phyloP scores from a whole-genome alignment of 2,888 invertebrate genomes.

The Chymomyza caudatula region DNA sequence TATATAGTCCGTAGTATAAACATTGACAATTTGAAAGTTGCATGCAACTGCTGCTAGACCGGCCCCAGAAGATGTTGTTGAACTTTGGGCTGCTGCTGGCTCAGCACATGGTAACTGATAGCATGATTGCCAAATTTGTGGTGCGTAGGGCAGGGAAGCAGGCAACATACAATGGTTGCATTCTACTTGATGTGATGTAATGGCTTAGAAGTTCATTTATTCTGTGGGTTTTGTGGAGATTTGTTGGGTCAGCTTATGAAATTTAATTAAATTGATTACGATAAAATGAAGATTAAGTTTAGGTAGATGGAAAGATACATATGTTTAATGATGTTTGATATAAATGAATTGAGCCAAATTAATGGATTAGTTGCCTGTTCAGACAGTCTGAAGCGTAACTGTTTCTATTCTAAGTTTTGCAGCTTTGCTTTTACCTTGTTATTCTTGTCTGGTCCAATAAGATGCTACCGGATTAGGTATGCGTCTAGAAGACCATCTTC shows the following conservation, averaged over 20 bases:
- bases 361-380: too few species aligned
- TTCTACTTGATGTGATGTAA: not conserved
- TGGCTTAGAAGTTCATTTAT: not conserved
- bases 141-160: not conserved
- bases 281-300: not conserved
- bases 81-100: not conserved
- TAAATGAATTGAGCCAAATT: not conserved
- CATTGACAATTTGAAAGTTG: slow-evolving; percentile 39
- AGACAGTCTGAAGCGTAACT: too few species aligned
- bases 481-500: too few species aligned
- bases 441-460: too few species aligned
- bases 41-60: not conserved
- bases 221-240: not conserved
- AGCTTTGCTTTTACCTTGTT: too few species aligned
- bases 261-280: slow-evolving; percentile 37
- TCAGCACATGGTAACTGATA: not conserved
- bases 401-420: too few species aligned
- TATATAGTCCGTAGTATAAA: slow-evolving; percentile 33
- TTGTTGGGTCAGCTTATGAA: not conserved
- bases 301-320: too few species aligned
- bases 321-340: not conserved
- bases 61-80: not conserved
- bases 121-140: not conserved
- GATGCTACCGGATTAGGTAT: too few species aligned
- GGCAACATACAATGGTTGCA: not conserved